Evolutionary conservation across 30 jellyfish, hydroid and myxozoan genomes (phyloP).

Genomic region (Nemopilema nomurai): DNA sequence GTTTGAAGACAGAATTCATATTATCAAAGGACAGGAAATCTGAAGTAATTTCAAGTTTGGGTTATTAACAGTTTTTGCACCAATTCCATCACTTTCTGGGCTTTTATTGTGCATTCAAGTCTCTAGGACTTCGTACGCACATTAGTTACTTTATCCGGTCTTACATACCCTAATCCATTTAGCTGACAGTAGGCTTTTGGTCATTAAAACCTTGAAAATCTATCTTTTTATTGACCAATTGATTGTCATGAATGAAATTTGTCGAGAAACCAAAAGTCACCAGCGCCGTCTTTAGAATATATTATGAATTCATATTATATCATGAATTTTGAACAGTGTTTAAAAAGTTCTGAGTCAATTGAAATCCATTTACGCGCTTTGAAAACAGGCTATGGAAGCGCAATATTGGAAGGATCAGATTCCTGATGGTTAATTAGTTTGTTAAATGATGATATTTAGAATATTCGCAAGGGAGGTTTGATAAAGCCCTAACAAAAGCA

Average conservation of each 20-base stretch:
- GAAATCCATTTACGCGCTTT: neutral
- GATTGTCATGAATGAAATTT: conserved; percentile 10
- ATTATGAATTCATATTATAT: neutral
- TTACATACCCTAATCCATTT: conserved; percentile 6
- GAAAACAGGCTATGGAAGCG: neutral
- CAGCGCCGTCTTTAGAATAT: conserved; percentile 8
- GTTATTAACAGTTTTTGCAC: neutral
- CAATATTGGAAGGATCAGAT: neutral
- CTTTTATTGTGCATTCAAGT: conserved; percentile 24
- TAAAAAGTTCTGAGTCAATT: neutral
- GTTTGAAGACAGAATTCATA: neutral
- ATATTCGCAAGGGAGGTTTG: conserved; percentile 39
- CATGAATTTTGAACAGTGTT: neutral
- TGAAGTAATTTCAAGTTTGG: neutral
- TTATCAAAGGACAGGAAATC: neutral
- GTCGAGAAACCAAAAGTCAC: conserved; percentile 16
- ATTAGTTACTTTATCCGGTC: conserved; percentile 1
- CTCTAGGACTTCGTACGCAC: conserved; percentile 5
- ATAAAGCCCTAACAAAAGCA: neutral
- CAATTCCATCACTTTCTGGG: conserved; percentile 11
- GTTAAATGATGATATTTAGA: neutral
- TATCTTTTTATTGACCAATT: neutral
- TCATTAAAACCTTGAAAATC: neutral
- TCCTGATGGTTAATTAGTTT: conserved; percentile 1
- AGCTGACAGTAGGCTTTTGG: neutral